Conservation (phyloP, 2,888 invertebrate species). For the Leistus spinibarbis region DNA sequence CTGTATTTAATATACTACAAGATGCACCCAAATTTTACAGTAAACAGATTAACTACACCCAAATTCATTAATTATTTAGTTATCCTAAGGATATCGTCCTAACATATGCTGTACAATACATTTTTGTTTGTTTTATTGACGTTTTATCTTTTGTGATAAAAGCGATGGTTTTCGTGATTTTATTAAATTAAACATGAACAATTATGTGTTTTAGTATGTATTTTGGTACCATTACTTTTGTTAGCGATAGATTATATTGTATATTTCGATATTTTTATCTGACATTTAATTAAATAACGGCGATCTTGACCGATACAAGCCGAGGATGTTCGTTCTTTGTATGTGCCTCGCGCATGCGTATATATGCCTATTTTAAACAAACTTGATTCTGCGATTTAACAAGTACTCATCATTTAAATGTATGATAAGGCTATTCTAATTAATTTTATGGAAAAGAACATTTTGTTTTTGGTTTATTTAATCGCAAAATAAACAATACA, state of each 20-base stretch:
- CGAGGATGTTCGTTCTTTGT: background rate
- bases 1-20: background rate
- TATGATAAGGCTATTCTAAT: no score
- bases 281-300: no score
- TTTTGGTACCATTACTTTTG: background rate
- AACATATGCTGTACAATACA: slow-evolving; percentile 27
- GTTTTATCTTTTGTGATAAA: slow-evolving; percentile 31
- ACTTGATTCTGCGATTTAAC: no score
- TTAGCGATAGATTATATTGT: background rate
- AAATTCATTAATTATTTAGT: slow-evolving; percentile 4
- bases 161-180: background rate
- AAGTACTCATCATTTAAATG: no score
- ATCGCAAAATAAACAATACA: no score
- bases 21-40: background rate
- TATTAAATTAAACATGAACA: background rate
- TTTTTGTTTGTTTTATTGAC: slow-evolving; percentile 30
- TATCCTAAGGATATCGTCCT: no score
- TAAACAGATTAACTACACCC: background rate
- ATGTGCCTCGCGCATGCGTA: background rate
- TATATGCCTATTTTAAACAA: background rate
- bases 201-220: background rate
- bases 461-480: no score
- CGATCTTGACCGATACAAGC: background rate
- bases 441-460: no score
- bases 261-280: background rate